phyloP scores from a whole-genome alignment of 1,140 invertebrate genomes.

The Dendroctonus valens region DNA sequence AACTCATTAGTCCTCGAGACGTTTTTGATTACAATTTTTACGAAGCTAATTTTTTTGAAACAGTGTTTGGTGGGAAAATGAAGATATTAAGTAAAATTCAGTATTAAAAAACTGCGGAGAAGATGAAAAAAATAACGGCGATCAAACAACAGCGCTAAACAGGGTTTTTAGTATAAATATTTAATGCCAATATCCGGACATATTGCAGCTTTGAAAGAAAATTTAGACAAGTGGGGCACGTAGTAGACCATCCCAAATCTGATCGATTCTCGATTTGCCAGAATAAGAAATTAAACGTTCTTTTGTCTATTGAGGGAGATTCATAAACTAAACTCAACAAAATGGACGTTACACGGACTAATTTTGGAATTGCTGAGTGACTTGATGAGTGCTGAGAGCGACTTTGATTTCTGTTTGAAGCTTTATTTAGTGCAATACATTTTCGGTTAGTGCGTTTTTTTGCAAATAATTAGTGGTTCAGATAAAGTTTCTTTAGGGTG shows the following conservation, averaged over 20 bases:
- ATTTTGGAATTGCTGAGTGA: no score
- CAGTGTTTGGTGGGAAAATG: constrained; percentile 5
- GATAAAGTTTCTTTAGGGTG: no score
- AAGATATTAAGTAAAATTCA: constrained; percentile 1
- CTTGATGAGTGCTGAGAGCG: no score
- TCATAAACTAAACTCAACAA: constrained; percentile 2
- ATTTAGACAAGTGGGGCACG: constrained; percentile 23
- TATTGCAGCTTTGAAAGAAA: constrained; percentile 3
- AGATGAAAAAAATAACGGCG: no score
- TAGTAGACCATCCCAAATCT: constrained; percentile 6
- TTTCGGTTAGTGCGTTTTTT: no score
- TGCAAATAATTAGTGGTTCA: no score
- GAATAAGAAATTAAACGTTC: constrained; percentile 22
- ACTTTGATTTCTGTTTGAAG: no score
- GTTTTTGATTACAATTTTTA: no score
- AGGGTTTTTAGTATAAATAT: background rate
- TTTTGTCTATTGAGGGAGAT: constrained; percentile 27
- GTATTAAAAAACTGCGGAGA: background rate
- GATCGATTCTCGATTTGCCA: constrained; percentile 15
- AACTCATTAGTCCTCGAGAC: no score
- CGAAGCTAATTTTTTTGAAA: no score
- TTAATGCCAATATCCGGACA: constrained; percentile 7
- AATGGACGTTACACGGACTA: no score
- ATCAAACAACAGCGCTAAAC: background rate
- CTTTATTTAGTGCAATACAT: no score